Base-by-base conservation (phyloP, 2,113 vertebrate species). In the Sphyrna mokarran region DNA sequence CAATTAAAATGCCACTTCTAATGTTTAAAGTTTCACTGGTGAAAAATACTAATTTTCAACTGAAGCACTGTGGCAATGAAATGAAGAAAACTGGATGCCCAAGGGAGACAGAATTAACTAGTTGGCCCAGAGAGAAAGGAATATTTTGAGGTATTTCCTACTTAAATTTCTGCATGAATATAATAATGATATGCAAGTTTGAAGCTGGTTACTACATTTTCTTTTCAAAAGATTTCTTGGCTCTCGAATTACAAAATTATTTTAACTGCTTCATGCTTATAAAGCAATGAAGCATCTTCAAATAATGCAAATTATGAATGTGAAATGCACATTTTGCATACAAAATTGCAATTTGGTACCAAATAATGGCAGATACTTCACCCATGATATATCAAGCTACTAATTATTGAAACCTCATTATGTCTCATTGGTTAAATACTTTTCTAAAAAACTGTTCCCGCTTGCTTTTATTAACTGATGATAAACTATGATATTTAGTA, bases 51-150 rank as follows among this genome's bases (percentile, higher is more conserved):
- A 29, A 2, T 90, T 90, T 90, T 58, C 22, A 61, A n/a, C 11
- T 90, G 87, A 90, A 87, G 54, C 86, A 58, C 29, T 61, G 87
- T 90, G 54, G 48, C 54, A 61, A 58, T 90, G 54, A 90, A 90
- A 90, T 10, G 48, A 26, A 33, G 48, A 33, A 90, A 90, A 90
- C 13, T 26, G 61, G 26, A 16, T 90, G 54, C 54, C 26, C 87
- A 90, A 61, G 48, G 86, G 23, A 89, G 43, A 33, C 11, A 61
- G 86, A 61, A 58, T 20, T 86, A 86, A 23, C 83, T 20, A 86
- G 87, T 33, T 11, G 54, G 48, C 54, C 48, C 54, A 61, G 26
- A 87, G 23, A 89, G 54, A 90, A 61, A 58, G 87, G 87, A 90
- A 90, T n/a, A 58, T 61, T 58, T 90, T 29, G 58, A 58, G 87